Evolutionary conservation across 1,140 invertebrate genomes (phyloP), one percentile per base, ranked within the genome.

Genomic region (Dinoponera quadriceps): DNA sequence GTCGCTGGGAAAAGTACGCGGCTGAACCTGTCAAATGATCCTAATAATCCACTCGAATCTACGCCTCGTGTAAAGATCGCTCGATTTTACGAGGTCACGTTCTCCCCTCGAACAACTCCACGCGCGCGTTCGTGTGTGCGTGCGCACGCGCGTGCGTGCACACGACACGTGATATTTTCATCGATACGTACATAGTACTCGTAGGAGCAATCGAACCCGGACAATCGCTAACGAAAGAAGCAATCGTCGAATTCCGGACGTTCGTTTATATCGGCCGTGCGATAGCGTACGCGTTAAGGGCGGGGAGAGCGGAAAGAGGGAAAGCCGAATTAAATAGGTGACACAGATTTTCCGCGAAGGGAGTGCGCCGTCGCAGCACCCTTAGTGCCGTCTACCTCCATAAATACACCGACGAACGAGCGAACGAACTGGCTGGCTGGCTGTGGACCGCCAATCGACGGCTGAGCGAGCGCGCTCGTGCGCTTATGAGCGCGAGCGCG

Each of bases 361-460:
- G 62, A 77, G 54, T 55, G 44, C 72, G 11, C 18, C 27, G 22
- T 27, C 38, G 25, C 62, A 27, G 55, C 62, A 29, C 74, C 74
- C 74, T 77, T 77, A 77, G 74, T 27, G 54, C 55, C 38, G 71
- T 60, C 55, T 68, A 62, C 62, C 16, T 77, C 74, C 49, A 77
- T 68, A 77, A 77, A 77, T 77, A 77, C 60, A 51, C 25, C 60
- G 27, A 66, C 73, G 25, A 27, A 14, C 73, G 51, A 54, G 51
- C 82, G 29, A 27, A 33, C 60, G 29, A 33, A 33, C 29, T 2
- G 29, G 5, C n/a, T 5, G 29, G 5, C 29, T 33, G 29, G 84
- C 44, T 55, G n/a, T n/a, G 63, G 69, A 75, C 75, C 82, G 82
- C 74, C 87, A 89, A 88, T 86, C 85, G 69, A 72, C 82, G 60